Conservation (phyloP, 2,113 vertebrate genomes). For the Amazona guildingii region DNA sequence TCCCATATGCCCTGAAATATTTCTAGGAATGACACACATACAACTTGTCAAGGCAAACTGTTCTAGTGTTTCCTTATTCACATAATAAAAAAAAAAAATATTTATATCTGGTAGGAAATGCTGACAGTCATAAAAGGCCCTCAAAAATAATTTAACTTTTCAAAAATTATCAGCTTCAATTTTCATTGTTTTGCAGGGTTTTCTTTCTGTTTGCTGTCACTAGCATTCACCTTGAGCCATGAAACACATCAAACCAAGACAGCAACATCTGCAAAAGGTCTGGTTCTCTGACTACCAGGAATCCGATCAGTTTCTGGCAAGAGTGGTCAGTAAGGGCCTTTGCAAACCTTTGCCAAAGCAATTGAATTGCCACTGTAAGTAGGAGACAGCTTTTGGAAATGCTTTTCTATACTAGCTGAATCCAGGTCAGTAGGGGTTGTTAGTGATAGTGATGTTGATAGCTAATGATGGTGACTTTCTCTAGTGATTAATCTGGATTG, state of each 20-base stretch:
- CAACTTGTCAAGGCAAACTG: not conserved
- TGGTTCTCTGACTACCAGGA: not conserved
- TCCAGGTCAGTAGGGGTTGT: not conserved
- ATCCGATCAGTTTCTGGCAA: not conserved
- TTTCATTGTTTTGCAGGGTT: not conserved
- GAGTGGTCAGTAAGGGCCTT: fast-evolving
- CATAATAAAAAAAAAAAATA: not conserved
- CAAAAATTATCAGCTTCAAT: not conserved
- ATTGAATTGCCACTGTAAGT: not conserved
- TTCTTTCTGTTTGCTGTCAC: not conserved
- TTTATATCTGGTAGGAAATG: not conserved
- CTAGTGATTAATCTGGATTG: too few species aligned
- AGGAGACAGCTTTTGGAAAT: not conserved
- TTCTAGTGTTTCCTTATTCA: not conserved
- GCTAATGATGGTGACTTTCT: not conserved
- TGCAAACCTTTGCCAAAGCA: not conserved
- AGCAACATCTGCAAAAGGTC: not conserved
- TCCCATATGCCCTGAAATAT: not conserved
- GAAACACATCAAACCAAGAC: not conserved
- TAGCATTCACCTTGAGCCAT: not conserved
- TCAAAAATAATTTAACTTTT: not conserved
- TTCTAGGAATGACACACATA: not conserved
- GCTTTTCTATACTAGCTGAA: too few species aligned
- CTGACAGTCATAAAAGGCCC: not conserved
- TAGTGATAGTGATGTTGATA: too few species aligned